These are phyloP conservation scores for Macquaria ambigua DNA, from an alignment of 2,113 vertebrate species.

Conservation along the genomic window DNA sequence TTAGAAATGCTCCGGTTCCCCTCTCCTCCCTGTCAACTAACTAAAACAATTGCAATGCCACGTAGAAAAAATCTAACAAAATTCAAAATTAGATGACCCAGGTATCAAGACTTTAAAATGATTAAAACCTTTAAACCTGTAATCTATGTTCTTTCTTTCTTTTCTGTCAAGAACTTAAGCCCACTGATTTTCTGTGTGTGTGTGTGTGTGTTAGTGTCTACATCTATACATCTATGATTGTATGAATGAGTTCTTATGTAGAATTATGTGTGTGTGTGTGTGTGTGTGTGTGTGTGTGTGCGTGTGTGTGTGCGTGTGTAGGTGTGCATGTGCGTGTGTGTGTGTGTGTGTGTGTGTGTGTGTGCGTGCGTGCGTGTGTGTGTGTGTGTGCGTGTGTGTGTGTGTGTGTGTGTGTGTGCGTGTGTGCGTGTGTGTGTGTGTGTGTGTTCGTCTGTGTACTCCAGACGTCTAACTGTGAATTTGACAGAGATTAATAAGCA, in stretches of 20 bases:
- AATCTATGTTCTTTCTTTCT: background rate
- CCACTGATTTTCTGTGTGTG: background rate
- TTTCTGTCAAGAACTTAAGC: background rate
- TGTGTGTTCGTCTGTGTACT: background rate
- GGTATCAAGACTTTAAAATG: background rate
- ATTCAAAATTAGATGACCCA: no score
- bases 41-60: background rate
- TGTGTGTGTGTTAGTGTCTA: background rate
- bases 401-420: background rate
- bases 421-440: background rate
- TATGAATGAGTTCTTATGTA: background rate
- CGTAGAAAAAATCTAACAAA: no score
- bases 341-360: no score
- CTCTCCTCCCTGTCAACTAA: background rate
- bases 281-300: no score
- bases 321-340: no score
- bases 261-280: no score
- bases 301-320: no score
- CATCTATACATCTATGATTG: background rate
- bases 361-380: no score
- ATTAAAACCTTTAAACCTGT: background rate
- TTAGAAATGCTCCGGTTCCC: background rate
- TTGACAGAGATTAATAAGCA: conserved; percentile 72
- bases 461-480: conserved; percentile 55
- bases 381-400: background rate